A percentile compares a stretch with the other conserved stretches of the same genome.
These are phyloP conservation scores for Sesamia nonagrioides DNA, from an alignment of 1,140 invertebrate genomes.

Conservation along the genomic window DNA sequence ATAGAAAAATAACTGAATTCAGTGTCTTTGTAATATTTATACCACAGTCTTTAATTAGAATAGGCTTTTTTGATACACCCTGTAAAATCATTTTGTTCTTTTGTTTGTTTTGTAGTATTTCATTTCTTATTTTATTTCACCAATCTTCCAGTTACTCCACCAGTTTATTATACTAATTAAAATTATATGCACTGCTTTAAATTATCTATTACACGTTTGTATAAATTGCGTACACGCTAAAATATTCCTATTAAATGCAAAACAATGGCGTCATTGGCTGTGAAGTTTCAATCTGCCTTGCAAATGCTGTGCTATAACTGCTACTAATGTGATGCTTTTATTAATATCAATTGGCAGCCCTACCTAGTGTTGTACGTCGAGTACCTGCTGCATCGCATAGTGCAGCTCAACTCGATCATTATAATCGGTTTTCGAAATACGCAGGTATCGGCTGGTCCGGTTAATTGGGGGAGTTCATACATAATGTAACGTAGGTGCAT, in stretches of 20 bases:
- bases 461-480: conserved; percentile 2
- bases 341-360: not conserved
- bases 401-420: conserved; percentile 1
- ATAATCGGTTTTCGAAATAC: conserved; percentile 20
- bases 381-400: conserved; percentile 4
- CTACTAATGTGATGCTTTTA: not conserved
- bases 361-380: conserved; percentile 19
- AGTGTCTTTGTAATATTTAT: no score
- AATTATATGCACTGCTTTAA: not conserved
- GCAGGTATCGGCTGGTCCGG: not conserved
- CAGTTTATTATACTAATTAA: no score
- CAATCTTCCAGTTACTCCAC: no score
- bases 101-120: no score
- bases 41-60: no score
- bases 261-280: conserved; percentile 11
- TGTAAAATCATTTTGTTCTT: no score
- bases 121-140: no score
- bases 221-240: not conserved
- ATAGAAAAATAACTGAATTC: not conserved
- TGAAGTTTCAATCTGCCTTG: conserved; percentile 3
- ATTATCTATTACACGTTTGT: not conserved
- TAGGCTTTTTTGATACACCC: no score
- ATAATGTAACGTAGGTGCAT: not conserved
- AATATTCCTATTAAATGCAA: not conserved
- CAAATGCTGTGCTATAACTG: not conserved